Evolutionary conservation across 2,888 invertebrate genomes (phyloP), one percentile per base, ranked within the genome.

Genomic region (Drosophila bunnanda): DNA sequence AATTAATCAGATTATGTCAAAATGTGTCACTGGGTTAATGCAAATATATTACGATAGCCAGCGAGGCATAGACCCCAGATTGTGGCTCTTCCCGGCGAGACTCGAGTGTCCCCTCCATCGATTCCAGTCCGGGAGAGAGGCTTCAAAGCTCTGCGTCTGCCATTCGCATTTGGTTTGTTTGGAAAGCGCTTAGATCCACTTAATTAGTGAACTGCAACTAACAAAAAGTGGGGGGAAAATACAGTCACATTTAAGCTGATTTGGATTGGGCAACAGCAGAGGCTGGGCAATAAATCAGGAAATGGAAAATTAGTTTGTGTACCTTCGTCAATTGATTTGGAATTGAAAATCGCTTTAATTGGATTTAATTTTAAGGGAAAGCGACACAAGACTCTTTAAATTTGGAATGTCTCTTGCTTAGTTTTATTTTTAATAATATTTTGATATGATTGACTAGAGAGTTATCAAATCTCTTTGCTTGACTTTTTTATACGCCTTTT

Each of bases 1-100:
- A 84, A 84, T 84, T 84, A 84, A 84, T 84, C 83, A 89, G 89
- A 84, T 84, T 89, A 84, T 87, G 89, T 84, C 89, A 72, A 84
- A 87, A 89, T 84, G 89, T 84, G 83, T 87, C 89, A 84, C 87
- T 84, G 72, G 89, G 83, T 89, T 84, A 84, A 84, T 87, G 83
- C 89, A 89, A 87, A 89, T 87, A 80, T 83, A 83, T 82, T 79
- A 70, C 75, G 62, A 46, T 61, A 58, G 58, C 38, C 52, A 28
- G 52, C 28, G 36, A 32, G 25, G 17, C 48, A 62, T 56, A 50
- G 53, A 39, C 34, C 48, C 28, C 52, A 32, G 41, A 32, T 15
- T 22, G 22, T 22, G 7, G 22, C 12, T 39, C 48, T 15, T 46
- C 66, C 30, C 38, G 41, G 15, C 20, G 4, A 32, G 50, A 25